Percentiles rank a stretch among this genome's conserved stretches.
Evolutionary conservation across 2,888 invertebrate genomes (phyloP).

Genomic region (Strigamia transsilvanica): DNA sequence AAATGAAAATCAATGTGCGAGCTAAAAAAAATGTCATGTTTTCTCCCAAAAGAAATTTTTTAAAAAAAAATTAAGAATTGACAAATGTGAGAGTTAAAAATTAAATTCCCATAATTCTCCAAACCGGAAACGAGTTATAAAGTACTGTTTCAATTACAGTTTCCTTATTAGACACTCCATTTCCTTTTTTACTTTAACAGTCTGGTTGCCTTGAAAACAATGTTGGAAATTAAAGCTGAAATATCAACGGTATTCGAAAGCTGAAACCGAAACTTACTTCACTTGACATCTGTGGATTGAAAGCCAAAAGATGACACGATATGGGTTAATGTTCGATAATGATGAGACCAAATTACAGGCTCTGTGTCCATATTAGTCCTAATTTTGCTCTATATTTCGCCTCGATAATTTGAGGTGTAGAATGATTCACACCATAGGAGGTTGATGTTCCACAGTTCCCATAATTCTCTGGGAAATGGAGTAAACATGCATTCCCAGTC

Average conservation of each 20-base stretch:
- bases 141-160: slow-evolving; percentile 48
- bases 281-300: no score
- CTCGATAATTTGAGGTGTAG: not conserved
- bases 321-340: slow-evolving; percentile 45
- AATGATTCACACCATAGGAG: slow-evolving; percentile 27
- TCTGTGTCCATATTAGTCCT: slow-evolving; percentile 12
- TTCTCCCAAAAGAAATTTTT: not conserved
- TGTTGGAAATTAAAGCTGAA: slow-evolving; percentile 21
- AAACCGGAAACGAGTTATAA: slow-evolving; percentile 39
- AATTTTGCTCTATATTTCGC: slow-evolving; percentile 16
- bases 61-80: not conserved
- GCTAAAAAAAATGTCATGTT: not conserved
- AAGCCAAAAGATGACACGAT: not conserved
- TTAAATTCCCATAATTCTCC: slow-evolving; percentile 26
- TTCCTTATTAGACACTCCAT: slow-evolving; percentile 42
- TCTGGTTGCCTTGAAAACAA: slow-evolving; percentile 39
- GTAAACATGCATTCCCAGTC: slow-evolving; percentile 32
- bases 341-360: slow-evolving; percentile 37
- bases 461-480: slow-evolving; percentile 43
- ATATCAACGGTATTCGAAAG: not conserved
- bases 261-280: not conserved
- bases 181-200: slow-evolving; percentile 29
- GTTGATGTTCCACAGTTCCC: slow-evolving; percentile 46
- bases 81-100: not conserved
- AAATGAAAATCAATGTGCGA: not conserved